Percentiles rank a stretch among this genome's conserved stretches.
These are phyloP conservation scores for Lepilemur ruficaudatus DNA, from an alignment of 2,797 vertebrate genomes.

Conservation along the genomic window DNA sequence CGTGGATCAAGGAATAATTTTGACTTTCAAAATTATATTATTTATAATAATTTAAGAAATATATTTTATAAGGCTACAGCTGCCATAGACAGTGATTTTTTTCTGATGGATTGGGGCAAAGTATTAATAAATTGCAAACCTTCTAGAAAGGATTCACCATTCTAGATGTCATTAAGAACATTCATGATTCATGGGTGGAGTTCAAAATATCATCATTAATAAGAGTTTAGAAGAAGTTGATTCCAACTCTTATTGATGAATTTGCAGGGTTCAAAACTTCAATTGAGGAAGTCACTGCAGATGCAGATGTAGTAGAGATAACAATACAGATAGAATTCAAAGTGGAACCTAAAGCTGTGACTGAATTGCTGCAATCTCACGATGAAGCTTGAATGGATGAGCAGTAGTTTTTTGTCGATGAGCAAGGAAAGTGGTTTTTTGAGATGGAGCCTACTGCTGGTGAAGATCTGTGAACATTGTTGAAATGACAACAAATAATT, in stretches of 20 bases:
- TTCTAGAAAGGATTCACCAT: neutral
- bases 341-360: neutral
- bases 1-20: neutral
- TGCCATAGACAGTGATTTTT: neutral
- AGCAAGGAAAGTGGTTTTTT: neutral
- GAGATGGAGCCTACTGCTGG: neutral
- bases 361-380: neutral
- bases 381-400: neutral
- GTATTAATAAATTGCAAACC: neutral
- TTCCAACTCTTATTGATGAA: neutral
- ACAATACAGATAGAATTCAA: neutral
- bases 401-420: neutral
- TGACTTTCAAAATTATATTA: neutral
- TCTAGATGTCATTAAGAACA: neutral
- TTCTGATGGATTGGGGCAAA: neutral
- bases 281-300: neutral
- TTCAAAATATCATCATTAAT: neutral
- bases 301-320: neutral
- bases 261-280: neutral
- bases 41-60: neutral
- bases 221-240: neutral
- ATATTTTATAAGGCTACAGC: neutral
- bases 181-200: neutral
- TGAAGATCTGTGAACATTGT: neutral
- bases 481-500: neutral